Evolutionary conservation across 2,888 invertebrate species (phyloP).

Genomic region (Muscina levida): DNA sequence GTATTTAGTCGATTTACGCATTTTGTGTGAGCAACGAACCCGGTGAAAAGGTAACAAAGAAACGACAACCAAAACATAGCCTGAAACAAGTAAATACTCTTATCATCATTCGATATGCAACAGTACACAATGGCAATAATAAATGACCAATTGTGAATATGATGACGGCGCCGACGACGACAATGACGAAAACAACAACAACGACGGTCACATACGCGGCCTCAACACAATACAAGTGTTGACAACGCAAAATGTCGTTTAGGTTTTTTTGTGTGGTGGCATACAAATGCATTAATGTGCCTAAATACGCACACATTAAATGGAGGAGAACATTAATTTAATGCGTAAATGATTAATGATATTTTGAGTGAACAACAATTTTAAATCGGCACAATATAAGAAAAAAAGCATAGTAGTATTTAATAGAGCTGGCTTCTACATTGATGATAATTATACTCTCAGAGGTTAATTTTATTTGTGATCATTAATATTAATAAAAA

Average conservation of each 20-base stretch:
- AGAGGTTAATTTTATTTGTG: no score
- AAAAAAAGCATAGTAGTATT: no score
- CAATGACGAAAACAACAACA: no score
- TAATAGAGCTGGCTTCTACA: no score
- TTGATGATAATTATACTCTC: no score
- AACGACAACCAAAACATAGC: background rate
- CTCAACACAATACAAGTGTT: constrained; percentile 49
- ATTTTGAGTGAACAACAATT: background rate
- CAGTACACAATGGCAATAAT: constrained; percentile 48
- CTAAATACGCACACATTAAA: no score
- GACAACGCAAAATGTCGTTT: constrained; percentile 47
- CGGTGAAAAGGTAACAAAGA: background rate
- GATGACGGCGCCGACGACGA: background rate
- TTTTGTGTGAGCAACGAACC: constrained; percentile 7
- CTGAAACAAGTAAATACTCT: constrained; percentile 23
- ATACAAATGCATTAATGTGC: no score
- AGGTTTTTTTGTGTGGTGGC: background rate
- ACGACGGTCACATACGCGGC: background rate
- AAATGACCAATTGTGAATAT: constrained; percentile 18
- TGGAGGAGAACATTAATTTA: background rate
- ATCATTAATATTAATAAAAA: no score
- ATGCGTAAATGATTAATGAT: constrained; percentile 10
- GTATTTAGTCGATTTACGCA: no score
- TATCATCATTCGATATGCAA: constrained; percentile 48
- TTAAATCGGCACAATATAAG: constrained; percentile 5